phyloP scores from a whole-genome alignment of 1,140 invertebrate species.

The Wiebesia pumilae region DNA sequence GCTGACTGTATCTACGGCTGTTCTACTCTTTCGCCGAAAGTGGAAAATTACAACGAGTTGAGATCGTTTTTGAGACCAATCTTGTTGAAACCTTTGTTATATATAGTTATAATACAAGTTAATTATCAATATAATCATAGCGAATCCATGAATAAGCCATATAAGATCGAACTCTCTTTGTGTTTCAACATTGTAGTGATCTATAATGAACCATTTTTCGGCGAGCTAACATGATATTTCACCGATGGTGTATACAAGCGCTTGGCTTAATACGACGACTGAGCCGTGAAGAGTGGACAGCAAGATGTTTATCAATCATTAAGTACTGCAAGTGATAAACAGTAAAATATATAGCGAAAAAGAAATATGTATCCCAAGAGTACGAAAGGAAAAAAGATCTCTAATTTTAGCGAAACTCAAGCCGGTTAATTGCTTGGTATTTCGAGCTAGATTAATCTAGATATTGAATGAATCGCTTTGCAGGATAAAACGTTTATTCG shows the following conservation, averaged over 20 bases:
- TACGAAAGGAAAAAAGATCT: neutral
- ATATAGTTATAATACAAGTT: too few relatives aligned
- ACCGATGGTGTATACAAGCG: neutral
- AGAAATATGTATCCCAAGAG: neutral
- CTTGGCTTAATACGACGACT: neutral
- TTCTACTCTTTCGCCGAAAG: neutral
- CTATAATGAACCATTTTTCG: neutral
- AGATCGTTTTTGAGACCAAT: neutral
- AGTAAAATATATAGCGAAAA: neutral
- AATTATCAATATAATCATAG: neutral
- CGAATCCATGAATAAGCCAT: neutral
- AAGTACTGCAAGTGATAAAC: neutral
- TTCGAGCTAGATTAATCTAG: neutral
- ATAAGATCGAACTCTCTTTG: neutral
- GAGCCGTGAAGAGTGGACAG: neutral
- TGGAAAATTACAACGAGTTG: neutral
- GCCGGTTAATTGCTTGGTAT: neutral
- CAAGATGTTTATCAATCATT: neutral
- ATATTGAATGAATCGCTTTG: neutral
- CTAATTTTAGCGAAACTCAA: neutral
- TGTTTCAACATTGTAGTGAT: neutral
- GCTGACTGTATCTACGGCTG: slow-evolving; percentile 47
- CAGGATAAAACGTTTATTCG: neutral
- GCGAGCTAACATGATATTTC: neutral
- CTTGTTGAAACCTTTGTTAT: neutral